A percentile compares a stretch with the other conserved stretches of the same genome.
Evolutionary conservation across 2,797 vertebrate genomes (phyloP).

Genomic region (Pseudomugil tenellus): DNA sequence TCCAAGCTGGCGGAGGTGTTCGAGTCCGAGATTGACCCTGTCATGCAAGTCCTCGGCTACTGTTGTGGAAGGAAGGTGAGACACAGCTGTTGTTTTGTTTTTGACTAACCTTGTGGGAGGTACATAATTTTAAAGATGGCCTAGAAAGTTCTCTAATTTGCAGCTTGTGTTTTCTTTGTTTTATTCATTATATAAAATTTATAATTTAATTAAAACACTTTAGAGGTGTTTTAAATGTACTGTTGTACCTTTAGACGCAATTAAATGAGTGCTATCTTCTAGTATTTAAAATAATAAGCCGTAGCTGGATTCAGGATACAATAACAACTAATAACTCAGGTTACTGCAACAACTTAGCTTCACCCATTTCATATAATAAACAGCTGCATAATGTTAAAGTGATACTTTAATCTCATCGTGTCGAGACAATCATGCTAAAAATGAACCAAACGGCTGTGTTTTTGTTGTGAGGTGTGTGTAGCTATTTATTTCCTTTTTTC

Average conservation of each 20-base stretch:
- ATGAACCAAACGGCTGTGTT: background rate
- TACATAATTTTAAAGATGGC: background rate
- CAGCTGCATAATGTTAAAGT: background rate
- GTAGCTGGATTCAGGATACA: background rate
- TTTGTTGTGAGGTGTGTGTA: background rate
- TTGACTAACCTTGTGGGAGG: background rate
- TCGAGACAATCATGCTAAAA: too few relatives aligned
- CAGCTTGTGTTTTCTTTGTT: background rate
- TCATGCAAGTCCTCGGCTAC: conserved; percentile 97
- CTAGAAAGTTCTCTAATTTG: background rate
- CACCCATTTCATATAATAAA: background rate
- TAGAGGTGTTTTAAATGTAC: background rate
- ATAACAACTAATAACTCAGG: background rate
- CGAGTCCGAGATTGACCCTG: conserved; percentile 95
- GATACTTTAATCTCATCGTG: background rate
- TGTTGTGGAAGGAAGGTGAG: conserved; percentile 97
- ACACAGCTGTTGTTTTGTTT: background rate
- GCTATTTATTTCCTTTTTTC: background rate
- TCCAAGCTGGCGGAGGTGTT: conserved; percentile 98
- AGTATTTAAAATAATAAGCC: background rate
- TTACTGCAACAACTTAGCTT: background rate
- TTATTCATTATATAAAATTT: background rate
- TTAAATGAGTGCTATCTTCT: background rate
- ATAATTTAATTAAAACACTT: background rate
- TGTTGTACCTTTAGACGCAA: background rate